phyloP scores from a whole-genome alignment of 2,797 vertebrate species.

The Melanotaenia maccullochi region DNA sequence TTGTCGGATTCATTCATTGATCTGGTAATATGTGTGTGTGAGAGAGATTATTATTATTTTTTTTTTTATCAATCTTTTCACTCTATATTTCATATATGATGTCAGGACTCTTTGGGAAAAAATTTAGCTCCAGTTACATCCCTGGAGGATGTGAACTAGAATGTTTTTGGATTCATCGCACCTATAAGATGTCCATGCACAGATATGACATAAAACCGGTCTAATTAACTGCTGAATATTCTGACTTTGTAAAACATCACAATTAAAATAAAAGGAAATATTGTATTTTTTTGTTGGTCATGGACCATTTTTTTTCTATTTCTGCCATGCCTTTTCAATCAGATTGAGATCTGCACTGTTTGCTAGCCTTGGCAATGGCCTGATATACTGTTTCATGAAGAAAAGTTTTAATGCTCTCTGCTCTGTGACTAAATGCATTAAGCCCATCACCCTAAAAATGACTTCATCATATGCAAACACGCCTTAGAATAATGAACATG shows the following conservation, averaged over 20 bases:
- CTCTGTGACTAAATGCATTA: neutral
- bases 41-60: neutral
- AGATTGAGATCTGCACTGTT: neutral
- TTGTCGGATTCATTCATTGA: slow-evolving; percentile 3
- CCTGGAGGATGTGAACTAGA: neutral
- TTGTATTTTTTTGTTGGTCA: too few relatives aligned
- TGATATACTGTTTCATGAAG: neutral
- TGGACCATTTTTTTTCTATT: neutral
- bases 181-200: neutral
- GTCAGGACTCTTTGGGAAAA: neutral
- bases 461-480: neutral
- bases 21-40: neutral
- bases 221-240: neutral
- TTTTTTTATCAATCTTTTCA: neutral
- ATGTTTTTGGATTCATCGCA: neutral
- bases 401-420: neutral
- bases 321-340: neutral
- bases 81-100: too few relatives aligned
- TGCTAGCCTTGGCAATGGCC: neutral
- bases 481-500: neutral
- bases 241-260: neutral
- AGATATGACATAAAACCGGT: neutral
- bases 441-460: neutral
- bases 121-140: neutral
- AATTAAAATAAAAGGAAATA: too few relatives aligned